Percentiles rank a stretch among this genome's conserved stretches.
These are phyloP conservation scores for Tenrec ecaudatus DNA, from an alignment of 2,113 vertebrate genomes.

Conservation along the genomic window DNA sequence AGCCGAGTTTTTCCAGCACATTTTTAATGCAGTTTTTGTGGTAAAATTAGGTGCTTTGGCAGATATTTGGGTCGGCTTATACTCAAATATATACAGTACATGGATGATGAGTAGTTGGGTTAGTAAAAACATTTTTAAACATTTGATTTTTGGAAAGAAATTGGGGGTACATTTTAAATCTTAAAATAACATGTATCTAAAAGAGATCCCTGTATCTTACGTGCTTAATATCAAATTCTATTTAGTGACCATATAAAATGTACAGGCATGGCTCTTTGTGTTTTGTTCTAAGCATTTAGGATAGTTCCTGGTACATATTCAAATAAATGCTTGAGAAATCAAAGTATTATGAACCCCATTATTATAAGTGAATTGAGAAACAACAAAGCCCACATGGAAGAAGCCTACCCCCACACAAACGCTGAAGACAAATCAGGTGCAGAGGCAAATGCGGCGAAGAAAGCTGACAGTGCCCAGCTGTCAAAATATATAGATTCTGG, in stretches of 20 bases:
- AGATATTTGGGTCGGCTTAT: too few species aligned
- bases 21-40: too few species aligned
- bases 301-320: not conserved
- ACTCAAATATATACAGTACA: not conserved
- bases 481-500: too few species aligned
- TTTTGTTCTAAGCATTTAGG: not conserved
- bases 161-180: not conserved
- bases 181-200: not conserved
- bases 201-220: conserved; percentile 10
- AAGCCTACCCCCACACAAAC: too few species aligned
- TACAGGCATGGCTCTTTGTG: not conserved
- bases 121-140: not conserved
- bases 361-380: too few species aligned
- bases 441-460: too few species aligned
- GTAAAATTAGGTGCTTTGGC: too few species aligned
- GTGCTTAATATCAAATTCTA: conserved; percentile 20
- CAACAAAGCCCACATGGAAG: too few species aligned
- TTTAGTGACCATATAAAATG: not conserved
- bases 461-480: too few species aligned
- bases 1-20: too few species aligned
- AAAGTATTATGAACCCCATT: conserved; percentile 17
- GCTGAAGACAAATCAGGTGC: too few species aligned
- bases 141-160: conserved; percentile 49
- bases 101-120: not conserved
- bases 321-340: not conserved